Evolutionary conservation across 2,888 invertebrate species (phyloP).

Genomic region (Scelioninae gen. 2): DNA sequence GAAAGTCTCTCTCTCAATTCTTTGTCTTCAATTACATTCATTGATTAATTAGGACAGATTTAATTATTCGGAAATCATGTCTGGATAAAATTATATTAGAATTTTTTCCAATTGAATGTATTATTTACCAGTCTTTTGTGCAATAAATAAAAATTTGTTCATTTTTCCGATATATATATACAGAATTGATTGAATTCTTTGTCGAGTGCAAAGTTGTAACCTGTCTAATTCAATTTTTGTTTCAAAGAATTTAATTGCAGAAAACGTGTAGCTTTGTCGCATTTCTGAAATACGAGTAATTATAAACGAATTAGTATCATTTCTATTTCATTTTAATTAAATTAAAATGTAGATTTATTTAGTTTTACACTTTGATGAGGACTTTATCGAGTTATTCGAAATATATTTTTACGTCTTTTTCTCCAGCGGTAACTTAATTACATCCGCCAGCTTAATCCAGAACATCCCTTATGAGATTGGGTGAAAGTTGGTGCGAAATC

Average conservation of each 20-base stretch:
- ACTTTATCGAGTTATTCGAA: slow-evolving; percentile 24
- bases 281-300: too few species aligned
- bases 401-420: slow-evolving; percentile 19
- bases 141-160: slow-evolving; percentile 10
- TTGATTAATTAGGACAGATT: slow-evolving; percentile 18
- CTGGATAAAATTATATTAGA: slow-evolving; percentile 9
- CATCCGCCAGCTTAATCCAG: slow-evolving; percentile 19
- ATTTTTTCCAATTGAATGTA: slow-evolving; percentile 7
- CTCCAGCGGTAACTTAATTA: slow-evolving; percentile 28
- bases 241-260: background rate
- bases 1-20: slow-evolving; percentile 8
- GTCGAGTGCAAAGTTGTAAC: background rate
- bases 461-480: slow-evolving; percentile 40
- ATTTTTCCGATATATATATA: slow-evolving; percentile 2
- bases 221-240: background rate
- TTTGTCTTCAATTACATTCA: slow-evolving; percentile 17
- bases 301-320: background rate
- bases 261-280: too few species aligned
- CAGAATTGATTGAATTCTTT: slow-evolving; percentile 9
- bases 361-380: background rate
- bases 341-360: background rate
- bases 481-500: slow-evolving; percentile 29
- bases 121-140: background rate
- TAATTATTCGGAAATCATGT: slow-evolving; percentile 19
- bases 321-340: background rate